A percentile compares a stretch with the other conserved stretches of the same genome.
These are phyloP conservation scores for Latrodectus geometricus DNA, from an alignment of 1,140 invertebrate genomes.

Conservation along the genomic window DNA sequence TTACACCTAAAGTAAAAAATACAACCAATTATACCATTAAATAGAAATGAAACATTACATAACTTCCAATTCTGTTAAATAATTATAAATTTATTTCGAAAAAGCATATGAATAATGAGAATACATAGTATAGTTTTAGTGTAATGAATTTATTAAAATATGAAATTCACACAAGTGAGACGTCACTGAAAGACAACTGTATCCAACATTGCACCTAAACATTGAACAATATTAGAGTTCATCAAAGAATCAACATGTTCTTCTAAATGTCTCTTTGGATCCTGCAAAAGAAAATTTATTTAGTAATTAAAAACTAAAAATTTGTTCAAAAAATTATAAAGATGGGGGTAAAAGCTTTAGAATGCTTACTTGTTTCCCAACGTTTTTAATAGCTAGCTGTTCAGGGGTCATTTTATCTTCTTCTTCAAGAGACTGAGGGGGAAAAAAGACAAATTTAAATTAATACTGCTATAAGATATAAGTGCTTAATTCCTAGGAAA, in stretches of 20 bases:
- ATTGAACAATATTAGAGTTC: slow-evolving; percentile 99
- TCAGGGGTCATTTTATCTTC: slow-evolving; percentile 99
- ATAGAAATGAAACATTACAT: too few relatives aligned
- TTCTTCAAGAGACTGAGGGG: slow-evolving; percentile 88
- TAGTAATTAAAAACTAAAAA: background rate
- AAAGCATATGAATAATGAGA: background rate
- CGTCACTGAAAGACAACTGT: slow-evolving; percentile 93
- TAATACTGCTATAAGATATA: too few relatives aligned
- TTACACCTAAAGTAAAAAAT: too few relatives aligned
- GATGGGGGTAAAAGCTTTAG: background rate
- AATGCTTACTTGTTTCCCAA: slow-evolving; percentile 86
- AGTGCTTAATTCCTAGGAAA: too few relatives aligned
- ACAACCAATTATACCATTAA: too few relatives aligned
- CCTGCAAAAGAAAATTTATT: slow-evolving; percentile 69
- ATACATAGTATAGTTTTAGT: background rate
- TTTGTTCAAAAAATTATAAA: background rate
- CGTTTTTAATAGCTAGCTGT: slow-evolving; percentile 99
- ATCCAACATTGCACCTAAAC: slow-evolving; percentile 97
- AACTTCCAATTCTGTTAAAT: too few relatives aligned
- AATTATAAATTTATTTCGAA: background rate
- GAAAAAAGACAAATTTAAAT: background rate
- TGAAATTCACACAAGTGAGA: slow-evolving; percentile 19
- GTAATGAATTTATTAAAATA: slow-evolving; percentile 58
- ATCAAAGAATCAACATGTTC: slow-evolving; percentile 98
- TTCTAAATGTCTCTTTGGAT: slow-evolving; percentile 99